A percentile compares a stretch with the other conserved stretches of the same genome.
Conservation (phyloP, 1,140 invertebrate species). For the Druon quercuslanigerum region DNA sequence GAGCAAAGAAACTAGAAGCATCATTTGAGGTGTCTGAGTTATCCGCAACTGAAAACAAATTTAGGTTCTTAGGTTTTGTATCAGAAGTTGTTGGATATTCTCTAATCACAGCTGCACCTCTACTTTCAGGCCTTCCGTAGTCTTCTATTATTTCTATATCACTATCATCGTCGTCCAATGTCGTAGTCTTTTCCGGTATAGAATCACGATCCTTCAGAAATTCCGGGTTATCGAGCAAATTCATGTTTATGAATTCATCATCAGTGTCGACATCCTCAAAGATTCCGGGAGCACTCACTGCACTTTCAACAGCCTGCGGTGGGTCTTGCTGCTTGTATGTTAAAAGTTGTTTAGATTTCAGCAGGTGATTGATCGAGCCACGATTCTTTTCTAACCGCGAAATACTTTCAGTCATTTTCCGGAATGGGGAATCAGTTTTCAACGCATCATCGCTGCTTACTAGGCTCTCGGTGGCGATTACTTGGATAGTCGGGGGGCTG, state of each 20-base stretch:
- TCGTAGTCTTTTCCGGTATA: conserved; percentile 17
- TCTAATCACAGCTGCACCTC: conserved; percentile 21
- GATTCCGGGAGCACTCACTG: conserved; percentile 35
- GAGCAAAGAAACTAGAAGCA: neutral
- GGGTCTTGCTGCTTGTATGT: neutral
- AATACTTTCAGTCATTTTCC: no score
- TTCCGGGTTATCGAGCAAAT: conserved; percentile 64
- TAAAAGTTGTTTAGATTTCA: neutral
- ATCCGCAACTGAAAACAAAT: neutral
- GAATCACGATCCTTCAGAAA: conserved; percentile 45
- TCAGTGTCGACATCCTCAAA: neutral
- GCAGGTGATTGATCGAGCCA: no score
- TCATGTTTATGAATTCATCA: conserved; percentile 65
- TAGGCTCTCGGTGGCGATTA: neutral
- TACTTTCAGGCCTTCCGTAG: conserved; percentile 34
- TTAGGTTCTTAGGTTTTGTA: conserved; percentile 11
- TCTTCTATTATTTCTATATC: conserved; percentile 69
- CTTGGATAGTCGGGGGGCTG: conserved; percentile 5
- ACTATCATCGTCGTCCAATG: conserved; percentile 58
- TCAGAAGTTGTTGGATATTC: conserved; percentile 11
- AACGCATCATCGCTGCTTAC: neutral
- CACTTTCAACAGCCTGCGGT: neutral
- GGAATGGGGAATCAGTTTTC: neutral
- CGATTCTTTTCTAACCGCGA: no score
- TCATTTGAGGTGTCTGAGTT: conserved; percentile 21